These are phyloP conservation scores for Bryconaethiops microstoma DNA, from an alignment of 2,797 vertebrate genomes.

Conservation along the genomic window DNA sequence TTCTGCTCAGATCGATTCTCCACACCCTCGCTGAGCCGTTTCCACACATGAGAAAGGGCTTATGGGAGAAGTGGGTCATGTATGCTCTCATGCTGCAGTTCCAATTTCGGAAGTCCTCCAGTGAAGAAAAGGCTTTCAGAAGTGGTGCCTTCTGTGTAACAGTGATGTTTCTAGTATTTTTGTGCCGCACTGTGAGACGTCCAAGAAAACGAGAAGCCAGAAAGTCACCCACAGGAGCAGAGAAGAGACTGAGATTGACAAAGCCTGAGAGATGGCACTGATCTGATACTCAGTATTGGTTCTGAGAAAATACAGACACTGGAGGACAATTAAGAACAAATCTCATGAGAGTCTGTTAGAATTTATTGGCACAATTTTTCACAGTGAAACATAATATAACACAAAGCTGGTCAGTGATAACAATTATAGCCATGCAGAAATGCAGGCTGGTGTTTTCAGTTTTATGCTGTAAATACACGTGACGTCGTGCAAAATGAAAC, in stretches of 20 bases:
- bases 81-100: slow-evolving; percentile 3
- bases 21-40: background rate
- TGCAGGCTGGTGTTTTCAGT: too few species aligned
- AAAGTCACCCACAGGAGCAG: background rate
- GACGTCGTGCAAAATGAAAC: too few species aligned
- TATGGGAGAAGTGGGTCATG: slow-evolving; percentile 30
- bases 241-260: background rate
- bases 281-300: too few species aligned
- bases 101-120: slow-evolving; percentile 17
- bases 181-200: background rate
- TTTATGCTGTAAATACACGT: too few species aligned
- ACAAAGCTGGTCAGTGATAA: too few species aligned
- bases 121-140: background rate
- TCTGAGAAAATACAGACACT: too few species aligned
- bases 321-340: too few species aligned
- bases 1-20: slow-evolving; percentile 22
- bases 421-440: too few species aligned
- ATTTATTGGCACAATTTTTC: too few species aligned
- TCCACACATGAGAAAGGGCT: slow-evolving; percentile 1
- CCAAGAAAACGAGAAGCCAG: background rate
- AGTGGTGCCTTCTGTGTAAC: background rate
- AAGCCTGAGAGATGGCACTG: too few species aligned
- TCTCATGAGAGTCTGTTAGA: too few species aligned
- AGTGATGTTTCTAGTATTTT: background rate
- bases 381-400: too few species aligned